Evolutionary conservation across 2,797 vertebrate genomes (phyloP).

Genomic region (Avahi laniger): DNA sequence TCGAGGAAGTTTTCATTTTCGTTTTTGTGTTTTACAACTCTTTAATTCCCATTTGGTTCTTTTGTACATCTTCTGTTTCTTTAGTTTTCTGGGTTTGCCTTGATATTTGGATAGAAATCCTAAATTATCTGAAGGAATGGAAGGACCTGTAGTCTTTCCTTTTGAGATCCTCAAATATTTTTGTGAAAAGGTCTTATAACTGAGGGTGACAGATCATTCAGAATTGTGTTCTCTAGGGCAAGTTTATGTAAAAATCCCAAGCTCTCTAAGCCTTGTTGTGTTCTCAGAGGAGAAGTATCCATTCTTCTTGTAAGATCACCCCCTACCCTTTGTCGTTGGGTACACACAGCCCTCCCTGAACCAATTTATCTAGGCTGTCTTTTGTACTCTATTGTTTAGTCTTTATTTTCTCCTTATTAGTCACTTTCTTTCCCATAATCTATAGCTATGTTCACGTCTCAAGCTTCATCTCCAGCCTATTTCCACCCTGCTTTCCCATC

Average conservation of each 20-base stretch:
- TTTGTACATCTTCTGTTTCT: neutral
- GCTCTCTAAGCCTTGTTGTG: neutral
- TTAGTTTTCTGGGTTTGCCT: neutral
- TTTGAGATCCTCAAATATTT: neutral
- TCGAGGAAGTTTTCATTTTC: neutral
- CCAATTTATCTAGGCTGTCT: neutral
- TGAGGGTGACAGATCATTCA: neutral
- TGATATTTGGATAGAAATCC: neutral
- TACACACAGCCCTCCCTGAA: too few species aligned
- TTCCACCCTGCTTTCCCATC: neutral
- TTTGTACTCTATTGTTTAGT: neutral
- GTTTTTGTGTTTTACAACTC: neutral
- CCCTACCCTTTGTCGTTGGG: neutral
- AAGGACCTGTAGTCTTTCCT: neutral
- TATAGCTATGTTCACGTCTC: neutral
- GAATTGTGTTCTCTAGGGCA: neutral
- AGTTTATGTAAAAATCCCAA: neutral
- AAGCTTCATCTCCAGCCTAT: neutral
- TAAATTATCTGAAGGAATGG: neutral
- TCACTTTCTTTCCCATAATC: neutral
- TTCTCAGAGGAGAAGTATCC: neutral
- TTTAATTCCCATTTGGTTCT: neutral
- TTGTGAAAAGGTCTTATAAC: neutral
- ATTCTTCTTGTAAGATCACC: neutral
- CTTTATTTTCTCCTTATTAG: neutral